phyloP scores from a whole-genome alignment of 2,797 vertebrate species.

The Anableps anableps region DNA sequence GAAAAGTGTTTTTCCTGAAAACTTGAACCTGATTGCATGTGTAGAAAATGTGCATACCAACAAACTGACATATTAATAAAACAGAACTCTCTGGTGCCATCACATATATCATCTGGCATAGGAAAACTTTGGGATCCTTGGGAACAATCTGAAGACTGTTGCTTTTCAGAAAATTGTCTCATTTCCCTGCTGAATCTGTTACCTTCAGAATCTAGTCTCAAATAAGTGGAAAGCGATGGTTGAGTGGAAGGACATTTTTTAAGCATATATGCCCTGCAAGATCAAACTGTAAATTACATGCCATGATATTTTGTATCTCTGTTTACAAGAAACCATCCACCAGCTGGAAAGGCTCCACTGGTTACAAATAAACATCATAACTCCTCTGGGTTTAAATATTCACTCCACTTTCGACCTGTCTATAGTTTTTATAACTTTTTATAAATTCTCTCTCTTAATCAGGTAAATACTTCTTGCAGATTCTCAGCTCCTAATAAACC shows the following conservation, averaged over 20 bases:
- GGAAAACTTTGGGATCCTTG: background rate
- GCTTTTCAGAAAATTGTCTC: background rate
- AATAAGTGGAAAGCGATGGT: too few relatives aligned
- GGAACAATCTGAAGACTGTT: background rate
- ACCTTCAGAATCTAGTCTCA: background rate
- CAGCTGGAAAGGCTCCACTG: background rate
- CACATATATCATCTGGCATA: background rate
- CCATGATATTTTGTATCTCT: background rate
- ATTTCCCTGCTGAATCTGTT: background rate
- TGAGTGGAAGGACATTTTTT: too few relatives aligned
- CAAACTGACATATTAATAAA: background rate
- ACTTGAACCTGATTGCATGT: background rate
- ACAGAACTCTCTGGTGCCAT: background rate
- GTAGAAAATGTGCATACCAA: background rate
- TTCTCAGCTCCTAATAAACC: background rate
- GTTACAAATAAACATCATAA: background rate
- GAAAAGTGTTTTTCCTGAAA: background rate
- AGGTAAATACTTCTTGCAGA: background rate
- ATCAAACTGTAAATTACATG: background rate
- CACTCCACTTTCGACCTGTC: background rate
- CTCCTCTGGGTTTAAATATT: background rate
- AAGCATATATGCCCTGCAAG: background rate
- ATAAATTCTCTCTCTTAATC: background rate
- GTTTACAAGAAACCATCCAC: background rate
- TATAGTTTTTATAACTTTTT: background rate